A percentile compares a stretch with the other conserved stretches of the same genome.
phyloP scores from a whole-genome alignment of 1,140 invertebrate genomes.

The Ostrea denselamellosa region DNA sequence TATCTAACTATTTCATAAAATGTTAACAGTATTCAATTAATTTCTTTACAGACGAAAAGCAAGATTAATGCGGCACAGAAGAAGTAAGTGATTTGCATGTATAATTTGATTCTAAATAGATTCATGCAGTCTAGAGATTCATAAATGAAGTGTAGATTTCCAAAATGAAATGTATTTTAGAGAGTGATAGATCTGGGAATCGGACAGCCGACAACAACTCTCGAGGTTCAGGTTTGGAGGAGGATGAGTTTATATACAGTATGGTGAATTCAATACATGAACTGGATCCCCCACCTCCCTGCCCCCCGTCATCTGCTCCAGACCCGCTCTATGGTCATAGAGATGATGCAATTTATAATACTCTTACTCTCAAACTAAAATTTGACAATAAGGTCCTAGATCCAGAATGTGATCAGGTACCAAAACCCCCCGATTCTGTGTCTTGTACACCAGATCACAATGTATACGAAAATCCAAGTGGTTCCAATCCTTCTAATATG shows the following conservation, averaged over 20 bases:
- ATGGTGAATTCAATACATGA: not conserved
- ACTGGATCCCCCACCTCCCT: not conserved
- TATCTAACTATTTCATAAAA: too few relatives aligned
- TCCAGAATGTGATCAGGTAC: not conserved
- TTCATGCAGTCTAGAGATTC: not conserved
- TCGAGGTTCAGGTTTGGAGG: not conserved
- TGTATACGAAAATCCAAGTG: not conserved
- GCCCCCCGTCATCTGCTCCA: too few relatives aligned
- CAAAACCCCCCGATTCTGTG: not conserved
- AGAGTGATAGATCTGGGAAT: not conserved
- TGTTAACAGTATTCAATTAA: not conserved
- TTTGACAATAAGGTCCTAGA: not conserved
- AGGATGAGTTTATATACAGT: not conserved
- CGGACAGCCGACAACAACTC: not conserved
- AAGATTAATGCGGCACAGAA: not conserved
- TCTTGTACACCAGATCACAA: not conserved
- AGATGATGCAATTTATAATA: not conserved
- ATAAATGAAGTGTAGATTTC: not conserved
- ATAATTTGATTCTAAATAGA: not conserved
- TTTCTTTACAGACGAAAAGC: too few relatives aligned
- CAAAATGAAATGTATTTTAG: conserved; percentile 11
- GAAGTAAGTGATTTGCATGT: not conserved
- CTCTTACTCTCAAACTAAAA: not conserved
- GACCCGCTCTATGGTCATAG: not conserved
- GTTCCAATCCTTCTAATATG: not conserved